Evolutionary conservation across 2,113 vertebrate species (phyloP).

Genomic region (Terrapene triunguis): DNA sequence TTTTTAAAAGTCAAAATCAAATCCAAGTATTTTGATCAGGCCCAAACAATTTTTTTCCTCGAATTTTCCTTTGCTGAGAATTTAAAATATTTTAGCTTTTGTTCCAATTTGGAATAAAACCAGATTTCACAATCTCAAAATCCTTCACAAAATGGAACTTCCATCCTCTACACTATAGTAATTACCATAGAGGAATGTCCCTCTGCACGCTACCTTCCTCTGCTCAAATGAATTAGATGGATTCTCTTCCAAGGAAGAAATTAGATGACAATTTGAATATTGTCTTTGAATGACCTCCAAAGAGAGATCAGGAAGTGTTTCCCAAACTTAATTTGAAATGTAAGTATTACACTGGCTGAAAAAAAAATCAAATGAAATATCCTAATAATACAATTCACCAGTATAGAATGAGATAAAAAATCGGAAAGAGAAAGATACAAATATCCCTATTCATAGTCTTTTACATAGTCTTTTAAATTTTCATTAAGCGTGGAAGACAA

Average conservation of each 20-base stretch:
- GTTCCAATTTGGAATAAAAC: background rate
- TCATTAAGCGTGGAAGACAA: constrained; percentile 61
- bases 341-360: constrained; percentile 54
- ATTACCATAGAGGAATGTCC: constrained; percentile 58
- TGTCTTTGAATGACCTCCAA: constrained; percentile 78
- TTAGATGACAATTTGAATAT: constrained; percentile 72
- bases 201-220: constrained; percentile 62
- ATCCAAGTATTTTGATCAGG: background rate
- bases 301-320: constrained; percentile 76
- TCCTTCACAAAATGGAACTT: constrained; percentile 52
- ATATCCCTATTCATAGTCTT: background rate
- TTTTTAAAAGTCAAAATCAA: background rate
- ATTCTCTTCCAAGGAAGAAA: constrained; percentile 75
- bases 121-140: constrained; percentile 51
- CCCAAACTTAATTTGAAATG: constrained; percentile 75
- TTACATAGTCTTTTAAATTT: constrained; percentile 61
- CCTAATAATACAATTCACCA: constrained; percentile 43
- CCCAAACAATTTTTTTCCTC: constrained; percentile 10
- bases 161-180: constrained; percentile 48
- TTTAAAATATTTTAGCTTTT: background rate
- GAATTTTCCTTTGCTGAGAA: constrained; percentile 27
- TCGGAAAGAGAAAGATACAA: constrained; percentile 33
- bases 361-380: constrained; percentile 57
- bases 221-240: constrained; percentile 68
- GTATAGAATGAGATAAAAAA: constrained; percentile 27